Evolutionary conservation across 1,140 invertebrate species (phyloP), one percentile per base, ranked within the genome.

Genomic region (Drosophila leontia): DNA sequence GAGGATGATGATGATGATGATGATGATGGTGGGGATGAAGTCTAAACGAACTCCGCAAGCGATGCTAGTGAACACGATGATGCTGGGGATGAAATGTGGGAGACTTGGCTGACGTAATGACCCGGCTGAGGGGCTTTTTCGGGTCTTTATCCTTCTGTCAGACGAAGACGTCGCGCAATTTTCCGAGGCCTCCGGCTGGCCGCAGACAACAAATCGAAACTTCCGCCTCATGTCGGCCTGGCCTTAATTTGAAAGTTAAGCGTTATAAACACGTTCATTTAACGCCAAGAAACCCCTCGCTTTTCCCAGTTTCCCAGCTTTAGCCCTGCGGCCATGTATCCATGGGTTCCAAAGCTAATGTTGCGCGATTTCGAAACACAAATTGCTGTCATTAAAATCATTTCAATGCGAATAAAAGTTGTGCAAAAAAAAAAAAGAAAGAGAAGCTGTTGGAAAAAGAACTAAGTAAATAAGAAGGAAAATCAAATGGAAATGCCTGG

Each of bases 301-400:
- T 29, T 15, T 35, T 34, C 13, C 6, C 47, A 9, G 15, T 45
- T 19, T 41, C 13, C 59, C 17, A 53, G 48, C 3, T 6, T 41
- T 35, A 17, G 39, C 44, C 53, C 59, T 34, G 7, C 17, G 58
- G 64, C 44, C 15, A 80, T 58, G 53, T 83, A 60, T 64, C 69
- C 53, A 26, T 58, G 60, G 64, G 70, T 53, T 53, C 68, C 56
- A 74, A 83, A 84, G 84, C 83, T 88, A 87, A 87, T 87, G 83
- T 83, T 80, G 80, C 83, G 83, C 83, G 84, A 88, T 88, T 90
- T 84, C 74, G 47, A 88, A 84, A 90, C 84, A 90, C 85, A 88
- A 88, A 88, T 88, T 88, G 85, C 84, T 88, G 81, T 90, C 84
- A 88, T 88, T 88, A 88, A 88, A 88, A 81, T 90, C 85, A 84